Evolutionary conservation across 2,113 vertebrate species (phyloP), one percentile per base, ranked within the genome.

Genomic region (Pelecanoides urinatrix): DNA sequence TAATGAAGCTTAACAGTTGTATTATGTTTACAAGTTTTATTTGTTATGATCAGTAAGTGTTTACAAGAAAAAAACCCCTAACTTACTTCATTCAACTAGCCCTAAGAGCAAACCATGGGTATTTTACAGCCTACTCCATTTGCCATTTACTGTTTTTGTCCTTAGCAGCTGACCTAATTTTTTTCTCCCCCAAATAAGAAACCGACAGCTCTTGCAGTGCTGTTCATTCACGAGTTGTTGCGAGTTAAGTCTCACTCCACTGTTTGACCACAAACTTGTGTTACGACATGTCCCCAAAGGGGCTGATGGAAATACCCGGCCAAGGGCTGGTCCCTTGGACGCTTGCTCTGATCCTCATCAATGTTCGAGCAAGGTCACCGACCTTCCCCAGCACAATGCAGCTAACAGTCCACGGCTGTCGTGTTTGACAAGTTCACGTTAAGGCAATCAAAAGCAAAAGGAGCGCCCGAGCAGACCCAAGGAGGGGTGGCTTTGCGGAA

Each of bases 21-120:
- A 93, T 95, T 96, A 94, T 92, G 86, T 88, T 96, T 97, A 96
- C 94, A 88, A 95, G 94, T 96, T 96, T 94, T 95, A 62, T 93
- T 97, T 96, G 96, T 92, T 96, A 58, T 74, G 73, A 96, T 81
- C 90, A 91, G 67, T 74, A 95, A 97, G 92, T 36, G 82, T 77
- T 96, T 93, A 88, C 94, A 92, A 94, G 92, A 86, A 63, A 75
- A 73, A 40, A 23, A 3, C 38, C 16, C 42, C 16, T 42, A 81
- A 67, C 62, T 86, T 27, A 49, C 80, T 95, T 81, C 63, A 49
- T 59, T 58, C 75, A 94, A 58, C 15, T 42, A 90, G 66, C 53
- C 77, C 74, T 44, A 7, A n/a, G 80, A 85, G 80, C 82, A 66
- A 30, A 50, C 20, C 55, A 27, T 0, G 15, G 70, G 40, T 36